Base-by-base conservation (phyloP, 64 coral and sea anemone species). In the Exaiptasia diaphana region DNA sequence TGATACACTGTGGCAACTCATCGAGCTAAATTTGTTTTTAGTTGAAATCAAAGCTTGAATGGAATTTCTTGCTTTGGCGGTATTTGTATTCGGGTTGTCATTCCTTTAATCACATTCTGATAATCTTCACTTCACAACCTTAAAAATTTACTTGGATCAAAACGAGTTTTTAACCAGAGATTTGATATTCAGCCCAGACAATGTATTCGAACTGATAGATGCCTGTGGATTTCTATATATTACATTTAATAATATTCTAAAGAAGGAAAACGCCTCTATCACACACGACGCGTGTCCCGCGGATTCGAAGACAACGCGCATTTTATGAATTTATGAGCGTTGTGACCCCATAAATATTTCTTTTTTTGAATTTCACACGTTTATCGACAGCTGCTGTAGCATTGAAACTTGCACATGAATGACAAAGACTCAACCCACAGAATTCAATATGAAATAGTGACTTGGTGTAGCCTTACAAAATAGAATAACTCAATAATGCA, bases 261-360 rank as follows among this genome's bases (percentile, higher is more conserved):
- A 65, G 38, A 65, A 65, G n/a, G 61, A 65, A 65, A 65, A 65
- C 61, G 61, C 61, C 61, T 65, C 38, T n/a, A 11, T 35, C n/a
- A n/a, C 18, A 20, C 38, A 5, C n/a, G 61, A 65, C 61, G 61
- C 61, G 61, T 20, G 30, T 65, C 61, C 61, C 38, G 61, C 21
- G 15, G 61, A 65, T 65, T 28, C 32, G 38, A 35, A 18, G 38
- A 65, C 38, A 65, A 38, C 38, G 30, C 32, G 38, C 61, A 35
- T 65, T 65, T 65, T 65, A 65, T 65, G 30, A 65, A 65, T 65
- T 65, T 35, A 65, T 65, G 61, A 65, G 61, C 61, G 61, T 65
- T 65, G 28, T 35, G 8, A 35, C 38, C 14, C 10, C 38, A 65
- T 65, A 38, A 65, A 65, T 65, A 65, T 65, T 65, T 65, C 61